phyloP scores from a whole-genome alignment of 2,888 invertebrate species.

The Tuberolachnus salignus region DNA sequence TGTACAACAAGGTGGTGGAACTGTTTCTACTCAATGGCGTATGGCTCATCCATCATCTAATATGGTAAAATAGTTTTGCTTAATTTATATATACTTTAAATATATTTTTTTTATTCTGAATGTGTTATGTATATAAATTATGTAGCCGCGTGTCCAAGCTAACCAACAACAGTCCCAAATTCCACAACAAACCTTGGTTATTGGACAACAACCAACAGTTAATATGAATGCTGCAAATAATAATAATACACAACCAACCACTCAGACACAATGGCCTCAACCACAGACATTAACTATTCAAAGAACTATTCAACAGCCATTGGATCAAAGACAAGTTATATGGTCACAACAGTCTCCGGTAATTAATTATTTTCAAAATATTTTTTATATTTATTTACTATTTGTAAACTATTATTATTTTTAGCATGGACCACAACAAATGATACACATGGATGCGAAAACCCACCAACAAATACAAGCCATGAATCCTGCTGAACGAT shows the following conservation, averaged over 20 bases:
- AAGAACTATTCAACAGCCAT: constrained; percentile 47
- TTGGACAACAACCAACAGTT: constrained; percentile 59
- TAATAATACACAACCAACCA: constrained; percentile 40
- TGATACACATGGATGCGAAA: constrained; percentile 82
- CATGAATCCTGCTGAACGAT: constrained; percentile 64
- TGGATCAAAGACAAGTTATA: constrained; percentile 52
- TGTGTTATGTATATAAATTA: background rate
- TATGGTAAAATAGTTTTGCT: constrained; percentile 25
- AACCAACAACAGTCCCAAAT: constrained; percentile 57
- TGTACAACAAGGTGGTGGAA: constrained; percentile 57
- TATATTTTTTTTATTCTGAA: background rate
- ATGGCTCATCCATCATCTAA: constrained; percentile 49
- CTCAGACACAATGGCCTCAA: constrained; percentile 45
- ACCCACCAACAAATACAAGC: constrained; percentile 84
- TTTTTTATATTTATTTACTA: background rate
- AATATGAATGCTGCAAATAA: constrained; percentile 47
- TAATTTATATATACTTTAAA: background rate
- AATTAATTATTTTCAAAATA: constrained; percentile 18
- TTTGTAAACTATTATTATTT: background rate
- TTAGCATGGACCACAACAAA: constrained; percentile 58
- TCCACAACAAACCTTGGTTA: constrained; percentile 60
- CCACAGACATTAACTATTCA: constrained; percentile 52
- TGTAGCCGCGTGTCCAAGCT: constrained; percentile 43
- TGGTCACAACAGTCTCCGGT: constrained; percentile 50
- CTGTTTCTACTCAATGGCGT: constrained; percentile 53